Evolutionary conservation across 2,113 vertebrate species (phyloP).

Genomic region (Antennarius striatus): DNA sequence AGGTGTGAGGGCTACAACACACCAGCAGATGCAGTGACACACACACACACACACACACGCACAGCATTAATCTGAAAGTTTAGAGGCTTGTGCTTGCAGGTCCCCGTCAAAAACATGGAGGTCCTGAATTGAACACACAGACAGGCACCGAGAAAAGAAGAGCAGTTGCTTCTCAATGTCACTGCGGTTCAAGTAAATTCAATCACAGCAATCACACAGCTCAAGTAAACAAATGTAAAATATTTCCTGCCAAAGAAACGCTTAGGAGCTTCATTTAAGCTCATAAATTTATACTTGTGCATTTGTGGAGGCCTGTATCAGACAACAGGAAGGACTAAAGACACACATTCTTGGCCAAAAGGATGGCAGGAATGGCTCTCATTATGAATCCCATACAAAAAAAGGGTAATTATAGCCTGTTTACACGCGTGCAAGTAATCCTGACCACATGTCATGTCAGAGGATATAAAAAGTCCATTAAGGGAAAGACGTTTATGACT

Average conservation of each 20-base stretch:
- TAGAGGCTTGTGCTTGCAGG: conserved; percentile 24
- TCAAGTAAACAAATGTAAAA: neutral
- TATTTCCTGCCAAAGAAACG: conserved; percentile 18
- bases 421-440: conserved; percentile 44
- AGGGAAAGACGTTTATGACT: conserved; percentile 25
- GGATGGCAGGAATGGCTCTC: conserved; percentile 47
- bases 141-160: neutral
- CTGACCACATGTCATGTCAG: conserved; percentile 39
- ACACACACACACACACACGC: conserved; percentile 4
- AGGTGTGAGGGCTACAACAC: conserved; percentile 56
- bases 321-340: conserved; percentile 26
- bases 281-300: conserved; percentile 35
- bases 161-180: neutral
- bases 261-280: conserved; percentile 13
- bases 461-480: conserved; percentile 29
- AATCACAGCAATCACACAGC: neutral
- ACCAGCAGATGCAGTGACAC: conserved; percentile 31
- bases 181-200: neutral
- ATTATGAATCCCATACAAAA: conserved; percentile 53
- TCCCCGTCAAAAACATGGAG: conserved; percentile 34
- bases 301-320: conserved; percentile 27
- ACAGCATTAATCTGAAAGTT: conserved; percentile 16
- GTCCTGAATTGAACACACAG: neutral
- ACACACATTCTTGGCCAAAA: conserved; percentile 33
- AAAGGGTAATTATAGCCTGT: conserved; percentile 50